Percentiles rank a stretch among this genome's conserved stretches.
Evolutionary conservation across 1,140 invertebrate genomes (phyloP).

Genomic region (Aphidius gifuensis): DNA sequence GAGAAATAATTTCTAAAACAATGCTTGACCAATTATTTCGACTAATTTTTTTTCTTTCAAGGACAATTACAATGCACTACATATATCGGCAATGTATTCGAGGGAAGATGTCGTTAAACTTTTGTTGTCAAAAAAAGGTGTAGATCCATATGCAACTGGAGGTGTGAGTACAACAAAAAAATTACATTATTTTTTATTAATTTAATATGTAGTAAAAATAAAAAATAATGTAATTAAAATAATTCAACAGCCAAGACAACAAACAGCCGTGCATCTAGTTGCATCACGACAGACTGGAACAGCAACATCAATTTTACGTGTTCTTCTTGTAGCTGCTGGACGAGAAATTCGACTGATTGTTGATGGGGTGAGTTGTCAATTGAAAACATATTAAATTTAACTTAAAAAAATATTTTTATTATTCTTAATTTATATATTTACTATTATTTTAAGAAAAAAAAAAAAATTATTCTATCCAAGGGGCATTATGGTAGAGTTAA

Average conservation of each 20-base stretch:
- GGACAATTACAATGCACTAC: constrained; percentile 93
- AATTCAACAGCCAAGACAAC: constrained; percentile 65
- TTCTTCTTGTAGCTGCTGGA: constrained; percentile 77
- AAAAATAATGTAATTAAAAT: constrained; percentile 2
- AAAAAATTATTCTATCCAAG: constrained; percentile 6
- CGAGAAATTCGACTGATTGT: constrained; percentile 81
- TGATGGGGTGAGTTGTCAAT: constrained; percentile 75
- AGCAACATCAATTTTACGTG: constrained; percentile 82
- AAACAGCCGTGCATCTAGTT: constrained; percentile 88
- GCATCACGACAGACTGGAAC: constrained; percentile 85
- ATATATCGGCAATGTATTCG: constrained; percentile 89
- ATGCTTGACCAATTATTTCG: too few relatives aligned
- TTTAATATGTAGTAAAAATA: too few relatives aligned
- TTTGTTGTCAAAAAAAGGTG: constrained; percentile 80
- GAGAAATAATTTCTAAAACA: too few relatives aligned
- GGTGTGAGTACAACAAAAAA: constrained; percentile 70
- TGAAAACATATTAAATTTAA: background rate
- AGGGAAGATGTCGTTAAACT: constrained; percentile 93
- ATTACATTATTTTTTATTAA: background rate
- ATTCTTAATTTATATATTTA: constrained; percentile 1
- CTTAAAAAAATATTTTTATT: background rate
- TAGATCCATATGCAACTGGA: constrained; percentile 87
- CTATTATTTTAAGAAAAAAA: constrained; percentile 11
- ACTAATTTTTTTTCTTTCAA: constrained; percentile 44
- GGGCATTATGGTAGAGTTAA: too few relatives aligned